Percentiles rank a stretch among this genome's conserved stretches.
Conservation (phyloP, 2,888 invertebrate genomes). For the Trachelus iudaicus region DNA sequence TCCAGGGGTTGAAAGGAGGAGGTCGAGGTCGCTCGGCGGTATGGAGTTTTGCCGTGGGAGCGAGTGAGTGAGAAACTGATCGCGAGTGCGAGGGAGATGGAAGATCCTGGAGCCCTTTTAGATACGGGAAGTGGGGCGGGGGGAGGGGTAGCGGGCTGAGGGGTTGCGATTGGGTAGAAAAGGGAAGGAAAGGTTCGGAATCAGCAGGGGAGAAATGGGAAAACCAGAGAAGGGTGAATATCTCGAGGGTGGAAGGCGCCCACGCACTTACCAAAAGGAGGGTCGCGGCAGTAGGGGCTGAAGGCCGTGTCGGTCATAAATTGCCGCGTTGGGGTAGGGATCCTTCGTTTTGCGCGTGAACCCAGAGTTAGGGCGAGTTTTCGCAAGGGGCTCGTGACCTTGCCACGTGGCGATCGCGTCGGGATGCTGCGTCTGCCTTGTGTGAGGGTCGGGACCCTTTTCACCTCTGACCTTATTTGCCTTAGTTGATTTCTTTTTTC, state of each 20-base stretch:
- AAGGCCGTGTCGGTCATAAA: constrained; percentile 55
- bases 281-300: constrained; percentile 23
- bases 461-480: neutral
- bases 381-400: constrained; percentile 52
- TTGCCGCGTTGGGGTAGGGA: constrained; percentile 34
- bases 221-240: neutral
- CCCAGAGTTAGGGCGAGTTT: constrained; percentile 28
- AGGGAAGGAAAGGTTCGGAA: neutral
- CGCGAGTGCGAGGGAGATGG: constrained; percentile 13
- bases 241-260: constrained; percentile 16
- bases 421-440: neutral
- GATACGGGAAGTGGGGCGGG: constrained; percentile 14
- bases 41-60: constrained; percentile 8
- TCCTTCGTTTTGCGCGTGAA: constrained; percentile 8
- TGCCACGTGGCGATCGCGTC: constrained; percentile 47
- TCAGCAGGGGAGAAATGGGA: neutral
- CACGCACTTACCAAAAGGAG: constrained; percentile 10
- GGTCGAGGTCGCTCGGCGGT: neutral
- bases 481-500: neutral
- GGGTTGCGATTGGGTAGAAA: neutral
- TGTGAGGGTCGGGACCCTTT: neutral
- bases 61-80: neutral
- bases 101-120: constrained; percentile 12
- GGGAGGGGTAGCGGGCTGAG: constrained; percentile 1
- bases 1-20: constrained; percentile 1